phyloP scores from a whole-genome alignment of 2,797 vertebrate genomes.

The Crenuchus spilurus region DNA sequence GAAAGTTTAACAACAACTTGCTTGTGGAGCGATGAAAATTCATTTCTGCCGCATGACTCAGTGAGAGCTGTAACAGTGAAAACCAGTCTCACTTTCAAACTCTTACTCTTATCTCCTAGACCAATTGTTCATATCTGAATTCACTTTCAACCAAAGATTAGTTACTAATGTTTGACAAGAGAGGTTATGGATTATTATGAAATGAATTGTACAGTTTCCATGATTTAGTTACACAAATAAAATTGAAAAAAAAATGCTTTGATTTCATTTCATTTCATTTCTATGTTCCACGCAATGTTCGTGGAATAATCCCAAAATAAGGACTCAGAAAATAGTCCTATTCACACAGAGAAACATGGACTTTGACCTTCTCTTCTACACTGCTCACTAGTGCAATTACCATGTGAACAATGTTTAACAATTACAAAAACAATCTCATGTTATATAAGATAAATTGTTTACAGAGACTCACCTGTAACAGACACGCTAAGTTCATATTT shows the following conservation, averaged over 20 bases:
- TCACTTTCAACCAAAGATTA: too few relatives aligned
- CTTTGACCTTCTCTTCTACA: not conserved
- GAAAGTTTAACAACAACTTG: slow-evolving; percentile 41
- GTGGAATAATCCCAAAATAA: too few relatives aligned
- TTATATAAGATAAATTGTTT: not conserved
- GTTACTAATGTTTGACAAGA: not conserved
- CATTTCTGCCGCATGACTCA: not conserved
- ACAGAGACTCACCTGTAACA: slow-evolving; percentile 74
- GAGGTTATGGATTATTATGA: not conserved
- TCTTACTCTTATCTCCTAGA: not conserved
- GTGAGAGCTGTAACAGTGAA: not conserved
- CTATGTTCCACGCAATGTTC: too few relatives aligned
- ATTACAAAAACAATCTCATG: not conserved
- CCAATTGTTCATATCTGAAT: not conserved
- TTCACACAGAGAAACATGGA: not conserved
- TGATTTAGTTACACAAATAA: too few relatives aligned
- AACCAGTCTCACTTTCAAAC: not conserved
- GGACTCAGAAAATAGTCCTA: not conserved
- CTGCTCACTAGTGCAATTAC: not conserved
- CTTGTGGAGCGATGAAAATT: not conserved
- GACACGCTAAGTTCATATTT: slow-evolving; percentile 73
- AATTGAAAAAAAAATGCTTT: too few relatives aligned
- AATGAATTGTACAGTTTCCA: not conserved
- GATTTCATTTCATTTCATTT: not conserved
- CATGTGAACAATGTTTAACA: not conserved